Percentiles rank a stretch among this genome's conserved stretches.
Conservation (phyloP, 2,888 invertebrate genomes). For the Trissonchulus sp. region DNA sequence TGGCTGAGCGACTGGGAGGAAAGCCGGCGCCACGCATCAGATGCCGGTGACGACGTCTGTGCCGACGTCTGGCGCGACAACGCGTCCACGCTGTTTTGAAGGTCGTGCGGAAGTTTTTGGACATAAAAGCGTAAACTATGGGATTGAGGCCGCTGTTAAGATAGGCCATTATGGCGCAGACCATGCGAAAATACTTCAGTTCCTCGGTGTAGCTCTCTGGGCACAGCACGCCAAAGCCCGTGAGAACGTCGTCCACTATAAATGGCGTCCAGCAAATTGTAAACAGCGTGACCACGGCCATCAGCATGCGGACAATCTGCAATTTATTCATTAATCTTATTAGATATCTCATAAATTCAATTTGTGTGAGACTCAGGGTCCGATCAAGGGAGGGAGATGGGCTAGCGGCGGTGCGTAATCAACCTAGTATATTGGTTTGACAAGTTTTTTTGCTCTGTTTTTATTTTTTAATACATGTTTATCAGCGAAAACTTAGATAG, state of each 20-base stretch:
- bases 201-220: slow-evolving; percentile 58
- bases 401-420: too few relatives aligned
- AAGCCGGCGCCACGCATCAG: neutral
- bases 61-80: neutral
- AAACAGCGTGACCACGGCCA: slow-evolving; percentile 65
- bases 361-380: too few relatives aligned
- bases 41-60: neutral
- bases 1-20: neutral
- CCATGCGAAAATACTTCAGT: slow-evolving; percentile 62
- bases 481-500: too few relatives aligned
- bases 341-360: too few relatives aligned
- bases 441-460: too few relatives aligned
- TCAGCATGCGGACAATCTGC: slow-evolving; percentile 69
- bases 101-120: slow-evolving; percentile 62
- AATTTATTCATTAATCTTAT: too few relatives aligned
- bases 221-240: slow-evolving; percentile 60
- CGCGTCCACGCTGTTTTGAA: slow-evolving; percentile 42
- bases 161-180: slow-evolving; percentile 63
- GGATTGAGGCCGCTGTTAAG: slow-evolving; percentile 69
- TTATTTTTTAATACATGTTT: too few relatives aligned
- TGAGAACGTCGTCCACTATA: slow-evolving; percentile 63
- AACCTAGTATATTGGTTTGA: too few relatives aligned
- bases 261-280: slow-evolving; percentile 66
- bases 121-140: slow-evolving; percentile 69
- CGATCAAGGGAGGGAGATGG: too few relatives aligned